Evolutionary conservation across 64 coral and sea anemone species (phyloP).

Genomic region (Montipora foliosa): DNA sequence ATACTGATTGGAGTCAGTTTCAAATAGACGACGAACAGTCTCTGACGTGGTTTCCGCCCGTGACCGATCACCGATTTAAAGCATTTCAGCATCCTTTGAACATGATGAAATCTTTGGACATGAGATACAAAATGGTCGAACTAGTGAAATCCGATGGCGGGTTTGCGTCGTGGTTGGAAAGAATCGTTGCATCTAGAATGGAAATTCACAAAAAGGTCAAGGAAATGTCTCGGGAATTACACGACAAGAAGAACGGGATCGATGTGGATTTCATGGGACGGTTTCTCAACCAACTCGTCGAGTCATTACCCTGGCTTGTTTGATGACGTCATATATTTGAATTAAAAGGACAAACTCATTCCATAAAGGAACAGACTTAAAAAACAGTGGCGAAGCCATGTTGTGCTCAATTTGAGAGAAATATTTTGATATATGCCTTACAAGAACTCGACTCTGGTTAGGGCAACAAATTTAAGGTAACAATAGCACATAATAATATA

Average conservation of each 20-base stretch:
- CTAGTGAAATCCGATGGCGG: not conserved
- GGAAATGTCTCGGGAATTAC: not conserved
- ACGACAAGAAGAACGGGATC: not conserved
- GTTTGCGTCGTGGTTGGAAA: not conserved
- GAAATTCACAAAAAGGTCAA: not conserved
- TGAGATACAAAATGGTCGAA: not conserved
- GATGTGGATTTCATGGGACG: not conserved
- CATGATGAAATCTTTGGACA: not conserved
- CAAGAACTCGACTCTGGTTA: too few relatives aligned
- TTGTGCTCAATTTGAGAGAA: too few relatives aligned
- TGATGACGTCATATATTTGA: too few relatives aligned
- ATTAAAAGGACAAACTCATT: too few relatives aligned
- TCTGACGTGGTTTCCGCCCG: not conserved
- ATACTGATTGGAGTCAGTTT: not conserved
- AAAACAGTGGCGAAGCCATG: too few relatives aligned
- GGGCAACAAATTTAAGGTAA: too few relatives aligned
- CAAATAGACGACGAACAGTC: not conserved
- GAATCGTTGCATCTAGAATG: not conserved
- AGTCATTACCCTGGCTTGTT: not conserved
- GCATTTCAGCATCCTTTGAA: not conserved
- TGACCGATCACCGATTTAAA: too few relatives aligned
- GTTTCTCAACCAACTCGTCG: not conserved
- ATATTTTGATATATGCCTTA: too few relatives aligned
- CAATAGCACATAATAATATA: too few relatives aligned
- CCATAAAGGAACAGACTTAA: too few relatives aligned